A percentile compares a stretch with the other conserved stretches of the same genome.
Conservation (phyloP, 1,140 invertebrate species). For the Brachionus asplanchnoidis region DNA sequence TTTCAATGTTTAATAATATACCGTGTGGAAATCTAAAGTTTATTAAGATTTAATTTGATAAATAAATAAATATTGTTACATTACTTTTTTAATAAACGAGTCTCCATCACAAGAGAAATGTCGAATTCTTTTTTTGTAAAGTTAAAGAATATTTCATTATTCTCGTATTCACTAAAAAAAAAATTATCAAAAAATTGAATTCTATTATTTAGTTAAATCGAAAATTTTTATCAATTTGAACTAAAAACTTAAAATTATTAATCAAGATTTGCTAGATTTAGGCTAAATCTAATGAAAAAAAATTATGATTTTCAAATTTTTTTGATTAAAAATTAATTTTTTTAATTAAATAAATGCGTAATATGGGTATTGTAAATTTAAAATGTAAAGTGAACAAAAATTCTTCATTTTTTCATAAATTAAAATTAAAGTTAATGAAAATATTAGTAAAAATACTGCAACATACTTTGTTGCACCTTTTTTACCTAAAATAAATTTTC, state of each 20-base stretch:
- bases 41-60: neutral
- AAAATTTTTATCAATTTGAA: too few relatives aligned
- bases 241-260: neutral
- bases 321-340: too few relatives aligned
- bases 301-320: too few relatives aligned
- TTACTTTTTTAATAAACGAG: slow-evolving; percentile 33
- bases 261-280: neutral
- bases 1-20: slow-evolving; percentile 7
- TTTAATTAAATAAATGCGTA: too few relatives aligned
- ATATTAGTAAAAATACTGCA: too few relatives aligned
- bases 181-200: neutral
- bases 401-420: too few relatives aligned
- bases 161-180: slow-evolving; percentile 16
- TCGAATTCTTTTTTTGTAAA: slow-evolving; percentile 39
- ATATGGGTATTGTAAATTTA: too few relatives aligned
- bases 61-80: neutral
- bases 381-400: too few relatives aligned
- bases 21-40: slow-evolving; percentile 13
- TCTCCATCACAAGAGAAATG: slow-evolving; percentile 35
- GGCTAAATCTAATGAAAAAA: too few relatives aligned
- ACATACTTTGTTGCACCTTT: too few relatives aligned
- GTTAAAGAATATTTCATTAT: slow-evolving; percentile 40
- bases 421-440: too few relatives aligned
- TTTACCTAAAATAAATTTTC: too few relatives aligned
- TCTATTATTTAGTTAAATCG: neutral